phyloP scores from a whole-genome alignment of 2,113 vertebrate genomes.

The Cynocephalus volans region DNA sequence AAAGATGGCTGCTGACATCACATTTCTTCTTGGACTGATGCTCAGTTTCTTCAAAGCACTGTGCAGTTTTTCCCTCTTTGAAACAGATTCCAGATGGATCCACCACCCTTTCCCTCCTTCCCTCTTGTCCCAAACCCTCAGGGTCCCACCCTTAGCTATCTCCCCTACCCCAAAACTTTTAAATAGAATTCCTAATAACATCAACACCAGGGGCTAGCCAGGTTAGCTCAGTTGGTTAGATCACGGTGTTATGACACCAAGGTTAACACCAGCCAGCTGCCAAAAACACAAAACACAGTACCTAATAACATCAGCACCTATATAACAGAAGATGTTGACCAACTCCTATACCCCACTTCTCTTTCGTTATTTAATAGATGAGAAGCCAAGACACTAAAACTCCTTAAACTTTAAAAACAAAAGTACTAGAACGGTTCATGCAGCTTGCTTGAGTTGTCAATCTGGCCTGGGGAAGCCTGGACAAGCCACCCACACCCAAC shows the following conservation, averaged over 20 bases:
- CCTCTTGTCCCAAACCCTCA: not conserved
- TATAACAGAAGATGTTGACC: not conserved
- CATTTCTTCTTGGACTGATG: not conserved
- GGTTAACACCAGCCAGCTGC: too few relatives aligned
- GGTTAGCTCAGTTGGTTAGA: too few relatives aligned
- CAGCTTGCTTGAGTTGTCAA: not conserved
- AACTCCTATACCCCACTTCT: not conserved
- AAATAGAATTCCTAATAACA: not conserved
- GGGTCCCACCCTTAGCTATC: not conserved
- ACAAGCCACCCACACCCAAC: not conserved
- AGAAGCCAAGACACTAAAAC: not conserved
- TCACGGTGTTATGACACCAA: too few relatives aligned
- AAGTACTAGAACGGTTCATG: not conserved
- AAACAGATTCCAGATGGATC: not conserved
- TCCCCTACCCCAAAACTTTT: not conserved
- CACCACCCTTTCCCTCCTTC: not conserved
- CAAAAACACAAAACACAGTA: too few relatives aligned
- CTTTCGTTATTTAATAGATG: not conserved
- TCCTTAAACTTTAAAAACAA: not conserved
- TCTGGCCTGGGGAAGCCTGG: not conserved
- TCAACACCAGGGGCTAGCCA: not conserved
- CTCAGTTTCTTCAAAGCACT: slow-evolving; percentile 11
- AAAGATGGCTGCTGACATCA: not conserved
- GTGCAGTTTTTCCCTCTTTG: not conserved
- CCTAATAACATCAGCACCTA: not conserved